Conservation (phyloP, 1,140 invertebrate genomes). For the Fopius arisanus region DNA sequence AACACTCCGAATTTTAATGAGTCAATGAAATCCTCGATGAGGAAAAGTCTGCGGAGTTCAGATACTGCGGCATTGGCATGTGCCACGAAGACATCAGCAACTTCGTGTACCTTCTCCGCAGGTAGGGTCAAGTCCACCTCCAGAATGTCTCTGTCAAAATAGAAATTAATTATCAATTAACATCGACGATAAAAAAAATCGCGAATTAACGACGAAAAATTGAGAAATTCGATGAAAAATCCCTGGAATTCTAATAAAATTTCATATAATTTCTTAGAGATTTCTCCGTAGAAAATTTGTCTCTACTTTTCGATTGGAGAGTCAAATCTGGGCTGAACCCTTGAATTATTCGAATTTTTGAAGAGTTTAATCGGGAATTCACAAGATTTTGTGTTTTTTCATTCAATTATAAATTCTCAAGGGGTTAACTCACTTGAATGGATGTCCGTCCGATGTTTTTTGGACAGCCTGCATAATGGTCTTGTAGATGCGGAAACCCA, state of each 20-base stretch:
- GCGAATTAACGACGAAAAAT: slow-evolving; percentile 17
- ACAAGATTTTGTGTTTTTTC: slow-evolving; percentile 1
- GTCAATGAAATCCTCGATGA: slow-evolving; percentile 96
- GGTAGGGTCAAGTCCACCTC: slow-evolving; percentile 86
- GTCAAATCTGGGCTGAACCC: too few species aligned
- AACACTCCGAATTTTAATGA: slow-evolving; percentile 93
- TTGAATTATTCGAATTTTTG: too few species aligned
- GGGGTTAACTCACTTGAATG: slow-evolving; percentile 86
- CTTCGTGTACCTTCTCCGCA: slow-evolving; percentile 86
- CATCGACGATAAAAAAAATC: slow-evolving; percentile 40
- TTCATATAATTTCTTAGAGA: too few species aligned
- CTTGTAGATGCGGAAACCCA: slow-evolving; percentile 95
- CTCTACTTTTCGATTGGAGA: too few species aligned
- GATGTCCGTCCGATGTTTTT: slow-evolving; percentile 96
- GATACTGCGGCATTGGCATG: slow-evolving; percentile 82
- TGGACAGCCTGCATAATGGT: slow-evolving; percentile 94
- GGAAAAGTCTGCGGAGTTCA: slow-evolving; percentile 90
- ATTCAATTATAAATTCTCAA: neutral
- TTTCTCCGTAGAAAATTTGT: too few species aligned
- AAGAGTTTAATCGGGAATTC: too few species aligned
- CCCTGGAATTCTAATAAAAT: slow-evolving; percentile 5
- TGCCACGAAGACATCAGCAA: slow-evolving; percentile 82
- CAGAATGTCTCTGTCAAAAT: slow-evolving; percentile 78
- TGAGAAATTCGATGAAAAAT: too few species aligned
- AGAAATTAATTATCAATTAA: neutral